Percentiles rank a stretch among this genome's conserved stretches.
Conservation (phyloP, 2,797 vertebrate species). For the Etheostoma nigrum region DNA sequence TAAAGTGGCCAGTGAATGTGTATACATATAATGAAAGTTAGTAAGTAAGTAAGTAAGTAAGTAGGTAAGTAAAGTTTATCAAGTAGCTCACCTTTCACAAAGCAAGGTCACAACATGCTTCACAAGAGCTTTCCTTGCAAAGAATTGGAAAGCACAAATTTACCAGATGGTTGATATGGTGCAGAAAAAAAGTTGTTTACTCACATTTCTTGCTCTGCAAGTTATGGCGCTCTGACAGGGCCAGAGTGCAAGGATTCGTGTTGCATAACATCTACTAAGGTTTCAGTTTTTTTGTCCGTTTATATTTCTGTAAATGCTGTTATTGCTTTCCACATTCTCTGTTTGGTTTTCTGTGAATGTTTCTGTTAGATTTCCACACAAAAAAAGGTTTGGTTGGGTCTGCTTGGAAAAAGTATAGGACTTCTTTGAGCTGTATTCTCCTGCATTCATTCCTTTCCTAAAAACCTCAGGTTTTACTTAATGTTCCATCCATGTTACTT, state of each 20-base stretch:
- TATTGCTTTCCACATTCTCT: neutral
- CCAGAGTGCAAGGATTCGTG: conserved; percentile 12
- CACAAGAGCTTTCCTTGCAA: neutral
- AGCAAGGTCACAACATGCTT: no score
- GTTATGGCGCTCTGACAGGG: neutral
- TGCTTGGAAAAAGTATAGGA: neutral
- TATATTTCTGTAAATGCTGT: conserved; percentile 12
- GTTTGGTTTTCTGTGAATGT: conserved; percentile 4
- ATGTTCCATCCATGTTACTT: neutral
- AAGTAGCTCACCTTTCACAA: no score
- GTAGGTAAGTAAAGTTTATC: no score
- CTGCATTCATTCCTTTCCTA: neutral
- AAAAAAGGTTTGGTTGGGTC: conserved; percentile 6
- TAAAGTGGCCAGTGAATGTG: no score
- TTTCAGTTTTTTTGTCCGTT: conserved; percentile 1
- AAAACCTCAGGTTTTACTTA: conserved; percentile 3
- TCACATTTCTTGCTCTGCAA: conserved; percentile 14
- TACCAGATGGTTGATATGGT: conserved; percentile 22
- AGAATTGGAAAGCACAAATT: neutral
- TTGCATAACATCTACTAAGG: conserved; percentile 43
- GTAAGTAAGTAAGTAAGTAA: no score
- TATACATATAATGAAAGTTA: neutral
- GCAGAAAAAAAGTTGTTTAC: conserved; percentile 20
- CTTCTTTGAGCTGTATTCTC: conserved; percentile 8
- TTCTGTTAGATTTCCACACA: neutral